A percentile compares a stretch with the other conserved stretches of the same genome.
phyloP scores from a whole-genome alignment of 2,113 vertebrate genomes.

The Lepus americanus region DNA sequence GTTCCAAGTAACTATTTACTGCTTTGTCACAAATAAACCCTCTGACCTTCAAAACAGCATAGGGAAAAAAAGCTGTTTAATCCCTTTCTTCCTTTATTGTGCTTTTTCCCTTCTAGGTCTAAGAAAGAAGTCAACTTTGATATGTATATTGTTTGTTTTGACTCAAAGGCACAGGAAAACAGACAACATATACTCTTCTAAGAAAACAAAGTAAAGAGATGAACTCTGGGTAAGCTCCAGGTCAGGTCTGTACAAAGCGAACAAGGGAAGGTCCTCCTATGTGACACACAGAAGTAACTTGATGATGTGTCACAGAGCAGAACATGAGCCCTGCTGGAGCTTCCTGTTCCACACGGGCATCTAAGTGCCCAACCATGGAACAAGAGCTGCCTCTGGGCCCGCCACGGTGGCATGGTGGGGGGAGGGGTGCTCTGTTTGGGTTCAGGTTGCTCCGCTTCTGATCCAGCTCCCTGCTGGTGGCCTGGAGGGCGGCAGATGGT shows the following conservation, averaged over 20 bases:
- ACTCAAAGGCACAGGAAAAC: not conserved
- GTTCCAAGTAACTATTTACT: not conserved
- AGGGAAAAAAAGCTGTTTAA: not conserved
- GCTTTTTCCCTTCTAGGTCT: not conserved
- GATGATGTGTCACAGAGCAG: not conserved
- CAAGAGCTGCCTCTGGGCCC: not conserved
- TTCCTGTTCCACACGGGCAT: not conserved
- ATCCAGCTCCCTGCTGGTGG: too few species aligned
- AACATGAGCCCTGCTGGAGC: too few species aligned
- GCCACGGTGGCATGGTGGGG: too few species aligned
- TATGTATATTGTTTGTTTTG: not conserved
- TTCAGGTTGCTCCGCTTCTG: too few species aligned
- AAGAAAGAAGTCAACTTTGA: not conserved
- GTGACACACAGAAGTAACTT: not conserved
- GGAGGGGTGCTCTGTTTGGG: too few species aligned
- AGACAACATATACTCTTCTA: not conserved
- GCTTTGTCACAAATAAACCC: not conserved
- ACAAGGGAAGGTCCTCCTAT: not conserved
- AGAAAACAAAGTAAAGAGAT: constrained; percentile 20
- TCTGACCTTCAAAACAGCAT: not conserved
- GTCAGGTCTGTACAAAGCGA: not conserved
- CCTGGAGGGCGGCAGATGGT: too few species aligned
- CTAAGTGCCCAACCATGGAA: not conserved
- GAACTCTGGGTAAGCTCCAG: not conserved
- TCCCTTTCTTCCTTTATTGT: not conserved